Base-by-base conservation (phyloP, 2,797 vertebrate species). In the Melanotaenia trifasciata region DNA sequence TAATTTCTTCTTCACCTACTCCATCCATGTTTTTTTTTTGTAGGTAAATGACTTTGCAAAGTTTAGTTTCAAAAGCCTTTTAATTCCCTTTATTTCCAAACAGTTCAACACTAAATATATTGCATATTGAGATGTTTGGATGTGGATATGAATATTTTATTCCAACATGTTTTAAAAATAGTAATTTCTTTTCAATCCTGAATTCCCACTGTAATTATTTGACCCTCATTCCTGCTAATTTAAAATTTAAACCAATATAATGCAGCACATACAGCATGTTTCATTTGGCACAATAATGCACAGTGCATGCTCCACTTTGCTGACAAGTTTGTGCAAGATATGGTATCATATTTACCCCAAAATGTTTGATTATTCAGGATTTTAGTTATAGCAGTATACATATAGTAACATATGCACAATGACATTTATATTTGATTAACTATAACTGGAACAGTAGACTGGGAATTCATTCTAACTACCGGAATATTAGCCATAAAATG, bases 341-440 rank as follows among this genome's bases (percentile, higher is more conserved):
- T 28, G 7, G 18, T 20, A n/a, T 20, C 7, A 20, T 57, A 32
- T 68, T 32, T 53, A 5, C 12, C 3, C 0, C 5, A 61, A 2
- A 54, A 38, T n/a, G 22, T 47, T 9, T 64, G n/a, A 54, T 67
- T 20, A 33, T 8, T 51, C 7, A 58, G 4, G 2, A 20, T 4
- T 51, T 61, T 30, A 53, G 9, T 69, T n/a, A 20, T 24, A 45
- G 14, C 56, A 58, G 38, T 45, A 3, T 47, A 40, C 50, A 13
- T n/a, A n/a, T n/a, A n/a, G n/a, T n/a, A n/a, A n/a, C n/a, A n/a
- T 58, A 38, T 60, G 33, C 3, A 68, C 12, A 35, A 50, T 50
- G 0, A n/a, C 7, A 40, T 40, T 8, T 2, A 50, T n/a, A 9
- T 50, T 10, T 50, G 9, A 53, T 24, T 26, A 1, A 53, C 11